Conservation (phyloP, 2,113 vertebrate genomes). For the Tachycineta bicolor region DNA sequence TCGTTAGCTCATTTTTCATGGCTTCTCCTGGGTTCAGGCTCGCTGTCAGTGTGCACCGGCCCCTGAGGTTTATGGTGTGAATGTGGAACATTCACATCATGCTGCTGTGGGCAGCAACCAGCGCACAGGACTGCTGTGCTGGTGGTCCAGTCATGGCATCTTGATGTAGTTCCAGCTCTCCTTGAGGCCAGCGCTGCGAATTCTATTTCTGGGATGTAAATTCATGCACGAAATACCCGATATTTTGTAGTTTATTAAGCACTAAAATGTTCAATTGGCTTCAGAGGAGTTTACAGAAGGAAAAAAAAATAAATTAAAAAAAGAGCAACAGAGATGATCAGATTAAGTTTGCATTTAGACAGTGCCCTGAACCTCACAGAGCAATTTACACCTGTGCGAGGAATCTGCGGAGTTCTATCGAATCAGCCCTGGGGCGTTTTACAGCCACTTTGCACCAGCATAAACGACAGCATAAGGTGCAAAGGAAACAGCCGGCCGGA, state of each 20-base stretch:
- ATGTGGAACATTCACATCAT: background rate
- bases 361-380: background rate
- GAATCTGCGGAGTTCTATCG: background rate
- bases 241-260: background rate
- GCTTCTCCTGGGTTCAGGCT: background rate
- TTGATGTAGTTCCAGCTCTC: background rate
- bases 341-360: constrained; percentile 9
- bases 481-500: constrained; percentile 58
- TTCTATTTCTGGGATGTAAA: background rate
- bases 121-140: background rate
- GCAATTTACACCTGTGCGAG: constrained; percentile 56
- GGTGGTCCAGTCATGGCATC: background rate
- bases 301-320: background rate
- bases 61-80: background rate
- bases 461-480: constrained; percentile 66
- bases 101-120: background rate
- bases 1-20: background rate
- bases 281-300: background rate
- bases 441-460: constrained; percentile 50
- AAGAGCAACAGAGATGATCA: background rate
- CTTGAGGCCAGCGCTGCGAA: background rate
- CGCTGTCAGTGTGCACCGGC: background rate
- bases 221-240: background rate
- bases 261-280: background rate
- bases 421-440: constrained; percentile 44